Evolutionary conservation across 1,140 invertebrate genomes (phyloP).

Genomic region (Psilanteris sp.): DNA sequence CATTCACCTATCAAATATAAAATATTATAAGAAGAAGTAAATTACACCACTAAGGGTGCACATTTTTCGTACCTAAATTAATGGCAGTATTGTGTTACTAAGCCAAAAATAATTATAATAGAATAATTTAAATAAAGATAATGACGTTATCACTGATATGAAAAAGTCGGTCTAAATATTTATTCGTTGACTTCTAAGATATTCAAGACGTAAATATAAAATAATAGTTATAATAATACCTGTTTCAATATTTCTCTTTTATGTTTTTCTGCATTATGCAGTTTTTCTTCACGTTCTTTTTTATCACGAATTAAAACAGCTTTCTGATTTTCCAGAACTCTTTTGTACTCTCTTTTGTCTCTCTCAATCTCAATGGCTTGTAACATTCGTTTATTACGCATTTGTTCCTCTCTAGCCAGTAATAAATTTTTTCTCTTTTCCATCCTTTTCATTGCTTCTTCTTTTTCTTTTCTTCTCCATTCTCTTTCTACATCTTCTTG

Average conservation of each 20-base stretch:
- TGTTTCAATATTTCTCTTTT: conserved; percentile 76
- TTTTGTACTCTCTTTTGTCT: conserved; percentile 82
- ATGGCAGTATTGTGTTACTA: too few species aligned
- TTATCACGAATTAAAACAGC: conserved; percentile 73
- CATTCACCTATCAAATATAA: conserved; percentile 84
- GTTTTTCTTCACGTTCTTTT: conserved; percentile 73
- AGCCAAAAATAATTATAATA: too few species aligned
- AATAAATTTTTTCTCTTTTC: conserved; percentile 79
- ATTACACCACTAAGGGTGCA: too few species aligned
- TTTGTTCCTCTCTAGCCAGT: conserved; percentile 77
- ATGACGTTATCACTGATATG: too few species aligned
- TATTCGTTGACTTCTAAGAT: too few species aligned
- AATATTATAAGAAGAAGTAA: too few species aligned
- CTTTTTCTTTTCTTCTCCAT: conserved; percentile 80
- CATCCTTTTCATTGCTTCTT: conserved; percentile 76
- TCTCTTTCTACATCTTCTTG: conserved; percentile 82
- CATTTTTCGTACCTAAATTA: too few species aligned
- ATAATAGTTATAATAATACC: conserved; percentile 46
- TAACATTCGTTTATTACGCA: conserved; percentile 78
- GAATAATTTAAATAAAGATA: too few species aligned
- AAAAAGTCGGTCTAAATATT: too few species aligned
- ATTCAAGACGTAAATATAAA: too few species aligned
- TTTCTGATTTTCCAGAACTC: conserved; percentile 77
- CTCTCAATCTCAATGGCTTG: conserved; percentile 83
- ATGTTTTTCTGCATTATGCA: conserved; percentile 63